Conservation (phyloP, 2,113 vertebrate genomes). For the Mirza zaza region DNA sequence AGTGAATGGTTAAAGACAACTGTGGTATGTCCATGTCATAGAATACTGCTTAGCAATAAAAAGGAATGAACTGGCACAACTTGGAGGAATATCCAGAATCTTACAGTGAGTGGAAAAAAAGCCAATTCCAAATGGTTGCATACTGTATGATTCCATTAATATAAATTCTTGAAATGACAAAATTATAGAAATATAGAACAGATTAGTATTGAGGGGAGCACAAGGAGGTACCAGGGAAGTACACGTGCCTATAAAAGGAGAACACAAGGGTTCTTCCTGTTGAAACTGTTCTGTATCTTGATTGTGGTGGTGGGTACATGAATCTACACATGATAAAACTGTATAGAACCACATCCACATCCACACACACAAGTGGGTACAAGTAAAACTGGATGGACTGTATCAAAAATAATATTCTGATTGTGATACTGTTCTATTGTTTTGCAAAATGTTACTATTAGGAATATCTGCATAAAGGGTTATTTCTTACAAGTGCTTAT, state of each 20-base stretch:
- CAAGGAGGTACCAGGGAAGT: not conserved
- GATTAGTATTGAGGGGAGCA: not conserved
- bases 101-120: not conserved
- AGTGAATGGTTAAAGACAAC: not conserved
- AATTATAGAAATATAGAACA: not conserved
- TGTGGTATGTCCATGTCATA: not conserved
- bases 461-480: not conserved
- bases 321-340: not conserved
- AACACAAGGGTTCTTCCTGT: not conserved
- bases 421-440: not conserved
- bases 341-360: not conserved
- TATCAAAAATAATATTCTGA: not conserved
- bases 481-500: not conserved
- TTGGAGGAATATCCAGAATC: not conserved
- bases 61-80: not conserved
- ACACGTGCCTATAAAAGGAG: not conserved
- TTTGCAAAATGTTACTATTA: not conserved
- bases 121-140: not conserved
- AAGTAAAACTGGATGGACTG: not conserved
- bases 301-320: not conserved
- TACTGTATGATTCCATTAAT: not conserved
- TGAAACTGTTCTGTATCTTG: not conserved
- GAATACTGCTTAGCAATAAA: not conserved
- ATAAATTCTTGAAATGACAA: not conserved
- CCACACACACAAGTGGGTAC: not conserved